Evolutionary conservation across 1,140 invertebrate genomes (phyloP).

Genomic region (Aradophagus sp.): DNA sequence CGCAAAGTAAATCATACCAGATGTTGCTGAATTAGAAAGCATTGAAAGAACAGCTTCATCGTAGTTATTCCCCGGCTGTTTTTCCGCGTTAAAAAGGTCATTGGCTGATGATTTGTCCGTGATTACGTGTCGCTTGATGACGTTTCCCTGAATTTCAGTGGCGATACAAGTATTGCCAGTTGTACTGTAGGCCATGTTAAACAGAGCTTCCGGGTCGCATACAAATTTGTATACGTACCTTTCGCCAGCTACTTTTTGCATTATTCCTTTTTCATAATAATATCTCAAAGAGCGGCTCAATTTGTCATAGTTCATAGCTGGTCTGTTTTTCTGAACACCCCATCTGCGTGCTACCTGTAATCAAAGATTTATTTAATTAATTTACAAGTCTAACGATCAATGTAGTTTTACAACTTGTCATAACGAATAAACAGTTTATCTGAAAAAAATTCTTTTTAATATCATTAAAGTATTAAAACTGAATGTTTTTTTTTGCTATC

Average conservation of each 20-base stretch:
- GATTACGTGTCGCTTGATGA: slow-evolving; percentile 47
- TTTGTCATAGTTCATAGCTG: slow-evolving; percentile 98
- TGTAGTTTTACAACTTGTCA: too few species aligned
- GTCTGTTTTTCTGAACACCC: slow-evolving; percentile 91
- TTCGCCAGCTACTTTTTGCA: slow-evolving; percentile 98
- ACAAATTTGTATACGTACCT: slow-evolving; percentile 97
- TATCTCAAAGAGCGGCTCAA: slow-evolving; percentile 93
- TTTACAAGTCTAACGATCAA: too few species aligned
- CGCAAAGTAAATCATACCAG: slow-evolving; percentile 42
- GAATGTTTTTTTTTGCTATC: too few species aligned
- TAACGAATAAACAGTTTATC: too few species aligned
- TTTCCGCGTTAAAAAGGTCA: slow-evolving; percentile 35
- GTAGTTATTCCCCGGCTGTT: slow-evolving; percentile 32
- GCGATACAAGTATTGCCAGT: slow-evolving; percentile 48
- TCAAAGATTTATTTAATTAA: slow-evolving; percentile 9
- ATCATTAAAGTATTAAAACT: too few species aligned
- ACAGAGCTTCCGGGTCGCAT: slow-evolving; percentile 93
- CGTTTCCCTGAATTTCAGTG: slow-evolving; percentile 49
- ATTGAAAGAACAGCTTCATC: slow-evolving; percentile 47
- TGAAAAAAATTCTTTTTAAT: too few species aligned
- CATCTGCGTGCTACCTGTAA: slow-evolving; percentile 85
- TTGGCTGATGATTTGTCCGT: slow-evolving; percentile 27
- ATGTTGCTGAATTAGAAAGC: slow-evolving; percentile 44
- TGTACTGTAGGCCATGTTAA: slow-evolving; percentile 85
- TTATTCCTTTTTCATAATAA: slow-evolving; percentile 98